Evolutionary conservation across 2,113 vertebrate genomes (phyloP).

Genomic region (Ophthalmolycus amberensis): DNA sequence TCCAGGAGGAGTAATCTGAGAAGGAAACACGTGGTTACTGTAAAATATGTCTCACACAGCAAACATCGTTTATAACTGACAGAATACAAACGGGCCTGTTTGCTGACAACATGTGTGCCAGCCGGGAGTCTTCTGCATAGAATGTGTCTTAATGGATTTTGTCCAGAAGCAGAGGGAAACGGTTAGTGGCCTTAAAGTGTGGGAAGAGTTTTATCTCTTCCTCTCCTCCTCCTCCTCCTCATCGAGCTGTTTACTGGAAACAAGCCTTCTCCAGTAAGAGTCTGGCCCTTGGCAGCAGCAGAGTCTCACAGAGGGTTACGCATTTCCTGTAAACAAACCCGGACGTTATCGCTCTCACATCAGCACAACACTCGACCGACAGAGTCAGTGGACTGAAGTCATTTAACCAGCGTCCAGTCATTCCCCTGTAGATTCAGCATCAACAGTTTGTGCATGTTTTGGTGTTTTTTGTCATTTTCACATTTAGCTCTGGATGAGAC

Average conservation of each 20-base stretch:
- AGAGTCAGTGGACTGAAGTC: background rate
- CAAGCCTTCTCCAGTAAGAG: slow-evolving; percentile 31
- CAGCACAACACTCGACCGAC: background rate
- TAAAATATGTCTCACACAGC: background rate
- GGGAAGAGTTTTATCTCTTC: slow-evolving; percentile 53
- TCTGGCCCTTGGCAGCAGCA: slow-evolving; percentile 55
- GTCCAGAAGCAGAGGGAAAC: slow-evolving; percentile 60
- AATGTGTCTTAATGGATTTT: slow-evolving; percentile 24
- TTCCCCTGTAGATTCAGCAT: background rate
- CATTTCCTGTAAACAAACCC: slow-evolving; percentile 43
- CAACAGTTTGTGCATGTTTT: background rate
- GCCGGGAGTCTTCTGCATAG: background rate
- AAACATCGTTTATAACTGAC: background rate
- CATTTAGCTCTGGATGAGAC: background rate
- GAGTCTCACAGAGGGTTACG: slow-evolving; percentile 22
- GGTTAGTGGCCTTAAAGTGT: slow-evolving; percentile 51
- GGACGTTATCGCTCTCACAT: slow-evolving; percentile 28
- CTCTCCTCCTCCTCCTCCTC: slow-evolving; percentile 40
- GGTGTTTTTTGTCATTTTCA: slow-evolving; percentile 11
- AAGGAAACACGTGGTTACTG: background rate
- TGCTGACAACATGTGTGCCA: background rate
- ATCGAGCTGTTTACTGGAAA: slow-evolving; percentile 70
- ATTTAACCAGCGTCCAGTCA: background rate
- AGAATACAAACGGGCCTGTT: background rate
- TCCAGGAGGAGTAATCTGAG: background rate